Conservation (phyloP, 1,140 invertebrate species). For the Cydia pomonella region DNA sequence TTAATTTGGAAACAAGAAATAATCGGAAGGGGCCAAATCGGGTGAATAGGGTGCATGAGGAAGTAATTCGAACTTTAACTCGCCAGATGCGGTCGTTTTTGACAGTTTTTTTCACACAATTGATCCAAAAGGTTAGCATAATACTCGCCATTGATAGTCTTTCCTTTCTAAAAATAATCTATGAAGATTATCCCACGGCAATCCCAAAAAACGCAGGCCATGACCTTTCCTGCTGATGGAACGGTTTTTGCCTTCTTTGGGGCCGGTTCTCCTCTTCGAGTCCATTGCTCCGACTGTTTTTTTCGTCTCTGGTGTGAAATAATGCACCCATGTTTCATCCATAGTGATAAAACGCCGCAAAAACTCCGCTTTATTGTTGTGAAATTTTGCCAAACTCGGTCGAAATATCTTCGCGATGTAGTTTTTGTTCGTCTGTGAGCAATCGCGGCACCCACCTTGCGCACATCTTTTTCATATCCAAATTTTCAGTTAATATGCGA, state of each 20-base stretch:
- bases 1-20: constrained; percentile 58
- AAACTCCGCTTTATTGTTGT: constrained; percentile 46
- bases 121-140: constrained; percentile 36
- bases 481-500: constrained; percentile 44
- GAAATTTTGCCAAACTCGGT: constrained; percentile 41
- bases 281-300: constrained; percentile 57
- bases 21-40: constrained; percentile 67
- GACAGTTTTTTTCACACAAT: constrained; percentile 28
- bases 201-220: constrained; percentile 44
- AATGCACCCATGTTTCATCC: constrained; percentile 45
- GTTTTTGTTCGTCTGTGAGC: constrained; percentile 56
- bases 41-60: constrained; percentile 66
- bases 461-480: constrained; percentile 49
- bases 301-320: constrained; percentile 46
- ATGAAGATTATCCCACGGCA: constrained; percentile 39
- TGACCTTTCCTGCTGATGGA: constrained; percentile 37
- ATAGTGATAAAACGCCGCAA: constrained; percentile 50
- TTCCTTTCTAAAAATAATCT: constrained; percentile 42
- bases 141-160: constrained; percentile 51
- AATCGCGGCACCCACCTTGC: constrained; percentile 55
- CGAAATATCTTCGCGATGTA: constrained; percentile 35
- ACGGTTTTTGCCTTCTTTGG: constrained; percentile 55
- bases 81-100: constrained; percentile 48
- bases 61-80: constrained; percentile 35
- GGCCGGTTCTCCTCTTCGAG: constrained; percentile 35